A percentile compares a stretch with the other conserved stretches of the same genome.
phyloP scores from a whole-genome alignment of 2,797 vertebrate species.

The Rousettus madagascariensis region DNA sequence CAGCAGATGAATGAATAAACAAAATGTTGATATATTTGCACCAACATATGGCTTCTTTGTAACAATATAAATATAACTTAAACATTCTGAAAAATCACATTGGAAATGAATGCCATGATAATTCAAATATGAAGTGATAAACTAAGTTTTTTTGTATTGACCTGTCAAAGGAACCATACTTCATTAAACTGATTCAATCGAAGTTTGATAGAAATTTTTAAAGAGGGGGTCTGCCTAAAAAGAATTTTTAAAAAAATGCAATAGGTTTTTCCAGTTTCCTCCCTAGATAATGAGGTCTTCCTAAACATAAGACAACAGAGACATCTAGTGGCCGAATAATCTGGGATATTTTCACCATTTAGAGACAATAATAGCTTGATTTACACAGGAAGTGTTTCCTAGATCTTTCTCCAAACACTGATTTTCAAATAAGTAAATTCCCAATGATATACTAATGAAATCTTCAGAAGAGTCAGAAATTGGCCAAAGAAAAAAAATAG shows the following conservation, averaged over 20 bases:
- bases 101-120: constrained; percentile 14
- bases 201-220: background rate
- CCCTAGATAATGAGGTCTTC: background rate
- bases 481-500: background rate
- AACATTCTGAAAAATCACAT: background rate
- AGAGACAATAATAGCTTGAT: background rate
- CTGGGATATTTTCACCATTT: background rate
- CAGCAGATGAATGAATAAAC: background rate
- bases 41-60: background rate
- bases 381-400: background rate
- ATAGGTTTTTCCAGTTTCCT: background rate
- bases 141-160: background rate
- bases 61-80: background rate
- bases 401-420: background rate
- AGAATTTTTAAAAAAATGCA: background rate
- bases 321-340: constrained; percentile 65
- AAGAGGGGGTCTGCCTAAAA: background rate
- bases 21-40: background rate
- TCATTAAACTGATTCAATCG: background rate
- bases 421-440: background rate
- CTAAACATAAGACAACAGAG: constrained; percentile 53
- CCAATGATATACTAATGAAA: background rate
- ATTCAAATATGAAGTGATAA: background rate
- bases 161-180: background rate
- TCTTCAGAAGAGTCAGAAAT: background rate